phyloP scores from a whole-genome alignment of 1,140 invertebrate genomes.

The Paramacrobiotus metropolitanus region DNA sequence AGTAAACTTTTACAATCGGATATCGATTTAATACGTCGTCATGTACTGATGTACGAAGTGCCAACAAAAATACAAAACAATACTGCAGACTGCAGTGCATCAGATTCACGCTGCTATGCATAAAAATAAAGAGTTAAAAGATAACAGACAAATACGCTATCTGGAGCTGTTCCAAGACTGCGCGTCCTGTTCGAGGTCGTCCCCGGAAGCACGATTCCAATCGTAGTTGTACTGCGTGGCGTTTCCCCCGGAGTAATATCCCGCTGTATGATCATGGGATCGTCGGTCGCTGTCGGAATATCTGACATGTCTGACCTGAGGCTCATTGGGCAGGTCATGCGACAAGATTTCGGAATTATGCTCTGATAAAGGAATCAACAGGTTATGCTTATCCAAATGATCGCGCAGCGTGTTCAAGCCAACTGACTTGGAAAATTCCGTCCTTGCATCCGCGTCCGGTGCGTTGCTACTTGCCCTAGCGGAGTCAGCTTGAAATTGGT shows the following conservation, averaged over 20 bases:
- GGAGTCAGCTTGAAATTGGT: neutral
- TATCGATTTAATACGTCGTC: no score
- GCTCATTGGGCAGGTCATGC: neutral
- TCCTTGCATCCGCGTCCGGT: neutral
- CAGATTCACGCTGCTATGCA: no score
- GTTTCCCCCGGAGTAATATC: neutral
- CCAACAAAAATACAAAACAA: no score
- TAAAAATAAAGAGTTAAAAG: no score
- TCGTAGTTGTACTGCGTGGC: neutral
- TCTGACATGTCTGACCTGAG: neutral
- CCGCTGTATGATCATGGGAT: neutral
- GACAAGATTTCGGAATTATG: neutral
- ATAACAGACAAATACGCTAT: no score
- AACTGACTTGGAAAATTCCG: neutral
- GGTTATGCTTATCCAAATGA: neutral
- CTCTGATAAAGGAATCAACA: neutral
- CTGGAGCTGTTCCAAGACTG: no score
- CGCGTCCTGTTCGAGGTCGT: no score
- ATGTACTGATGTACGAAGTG: no score
- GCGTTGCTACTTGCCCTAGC: neutral
- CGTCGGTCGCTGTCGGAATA: neutral
- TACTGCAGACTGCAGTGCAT: no score
- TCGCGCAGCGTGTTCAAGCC: neutral
- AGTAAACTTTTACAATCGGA: no score
- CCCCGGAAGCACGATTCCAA: no score